Evolutionary conservation across 1,140 invertebrate genomes (phyloP).

Genomic region (Marisa cornuarietis): DNA sequence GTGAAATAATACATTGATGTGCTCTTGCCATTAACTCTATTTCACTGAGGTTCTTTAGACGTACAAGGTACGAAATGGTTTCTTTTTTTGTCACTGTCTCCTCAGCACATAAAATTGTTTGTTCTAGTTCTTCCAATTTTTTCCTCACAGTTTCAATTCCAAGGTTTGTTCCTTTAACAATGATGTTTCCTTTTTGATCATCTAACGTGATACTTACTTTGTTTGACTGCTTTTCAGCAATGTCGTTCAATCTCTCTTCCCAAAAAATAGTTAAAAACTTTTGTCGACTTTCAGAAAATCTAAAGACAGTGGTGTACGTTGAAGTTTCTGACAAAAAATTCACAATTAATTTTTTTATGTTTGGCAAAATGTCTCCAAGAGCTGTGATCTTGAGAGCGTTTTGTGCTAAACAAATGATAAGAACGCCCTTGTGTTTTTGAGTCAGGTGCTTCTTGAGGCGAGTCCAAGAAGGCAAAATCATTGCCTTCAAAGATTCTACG

Average conservation of each 20-base stretch:
- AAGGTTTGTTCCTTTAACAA: not conserved
- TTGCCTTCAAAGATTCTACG: too few species aligned
- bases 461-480: too few species aligned
- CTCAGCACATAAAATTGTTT: not conserved
- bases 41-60: not conserved
- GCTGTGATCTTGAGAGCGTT: not conserved
- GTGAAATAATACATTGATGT: not conserved
- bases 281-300: not conserved
- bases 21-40: not conserved
- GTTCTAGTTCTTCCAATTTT: not conserved
- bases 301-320: not conserved
- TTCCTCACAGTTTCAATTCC: not conserved
- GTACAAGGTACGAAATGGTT: not conserved
- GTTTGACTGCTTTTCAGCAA: not conserved
- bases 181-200: not conserved
- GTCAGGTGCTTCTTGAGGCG: too few species aligned
- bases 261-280: not conserved
- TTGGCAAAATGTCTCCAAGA: not conserved
- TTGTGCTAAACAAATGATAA: too few species aligned
- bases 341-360: not conserved
- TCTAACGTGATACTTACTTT: not conserved
- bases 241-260: not conserved
- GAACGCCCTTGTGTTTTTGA: too few species aligned
- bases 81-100: not conserved
- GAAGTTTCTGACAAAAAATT: slow-evolving; percentile 1